A percentile compares a stretch with the other conserved stretches of the same genome.
Conservation (phyloP, 2,888 invertebrate genomes). For the Arrhopalites spinosus region DNA sequence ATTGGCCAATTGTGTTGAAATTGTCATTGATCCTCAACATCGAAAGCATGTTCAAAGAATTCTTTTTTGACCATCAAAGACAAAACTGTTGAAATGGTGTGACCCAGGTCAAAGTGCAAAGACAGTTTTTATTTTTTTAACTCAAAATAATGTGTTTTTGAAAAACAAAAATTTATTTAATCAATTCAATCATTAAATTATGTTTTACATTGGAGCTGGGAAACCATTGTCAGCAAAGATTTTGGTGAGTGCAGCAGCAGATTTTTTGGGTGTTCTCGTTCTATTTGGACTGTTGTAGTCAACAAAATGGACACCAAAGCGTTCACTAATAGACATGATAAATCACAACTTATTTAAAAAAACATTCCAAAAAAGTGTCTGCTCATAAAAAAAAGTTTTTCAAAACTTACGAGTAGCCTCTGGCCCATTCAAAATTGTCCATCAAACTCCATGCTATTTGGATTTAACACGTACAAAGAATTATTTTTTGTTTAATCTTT, state of each 20-base stretch:
- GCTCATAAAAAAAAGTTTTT: not conserved
- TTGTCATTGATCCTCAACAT: too few relatives aligned
- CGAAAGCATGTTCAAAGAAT: too few relatives aligned
- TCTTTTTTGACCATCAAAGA: too few relatives aligned
- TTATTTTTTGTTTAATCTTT: not conserved
- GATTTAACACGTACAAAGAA: not conserved
- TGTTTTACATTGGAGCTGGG: not conserved
- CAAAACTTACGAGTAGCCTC: not conserved
- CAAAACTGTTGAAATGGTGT: too few relatives aligned
- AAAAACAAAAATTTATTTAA: too few relatives aligned
- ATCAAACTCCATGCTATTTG: constrained; percentile 1
- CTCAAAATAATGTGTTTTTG: too few relatives aligned
- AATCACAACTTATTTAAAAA: not conserved
- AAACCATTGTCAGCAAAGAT: constrained; percentile 46
- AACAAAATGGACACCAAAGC: constrained; percentile 73
- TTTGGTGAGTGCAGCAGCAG: constrained; percentile 58
- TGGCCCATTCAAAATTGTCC: constrained; percentile 34
- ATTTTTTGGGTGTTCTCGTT: constrained; percentile 70
- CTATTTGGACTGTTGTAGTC: constrained; percentile 71
- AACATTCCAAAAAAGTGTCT: not conserved
- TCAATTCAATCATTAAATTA: too few relatives aligned
- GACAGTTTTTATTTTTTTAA: too few relatives aligned
- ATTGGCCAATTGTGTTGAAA: too few relatives aligned
- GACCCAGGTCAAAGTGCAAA: too few relatives aligned
- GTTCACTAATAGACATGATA: constrained; percentile 39